Evolutionary conservation across 2,888 invertebrate species (phyloP).

Genomic region (Geophilus truncorum): DNA sequence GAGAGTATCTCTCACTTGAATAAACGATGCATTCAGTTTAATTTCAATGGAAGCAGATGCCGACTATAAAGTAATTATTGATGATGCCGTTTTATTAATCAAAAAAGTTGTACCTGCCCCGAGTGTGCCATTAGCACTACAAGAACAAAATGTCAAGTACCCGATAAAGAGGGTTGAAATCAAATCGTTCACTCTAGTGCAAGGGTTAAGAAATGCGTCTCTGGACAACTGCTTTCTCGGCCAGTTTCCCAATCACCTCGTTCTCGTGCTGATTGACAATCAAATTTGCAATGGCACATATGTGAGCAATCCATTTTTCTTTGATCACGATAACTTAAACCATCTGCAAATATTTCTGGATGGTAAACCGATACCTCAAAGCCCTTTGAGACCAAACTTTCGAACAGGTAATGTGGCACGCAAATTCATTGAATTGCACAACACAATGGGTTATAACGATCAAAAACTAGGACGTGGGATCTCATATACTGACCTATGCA

Average conservation of each 20-base stretch:
- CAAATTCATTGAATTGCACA: background rate
- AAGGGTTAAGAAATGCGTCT: background rate
- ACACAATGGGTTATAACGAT: background rate
- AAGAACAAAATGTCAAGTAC: background rate
- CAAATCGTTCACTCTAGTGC: background rate
- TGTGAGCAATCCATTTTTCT: background rate
- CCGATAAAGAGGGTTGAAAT: background rate
- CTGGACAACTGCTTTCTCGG: background rate
- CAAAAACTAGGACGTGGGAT: background rate
- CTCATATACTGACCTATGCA: background rate
- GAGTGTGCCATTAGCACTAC: background rate
- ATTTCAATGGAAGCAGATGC: background rate
- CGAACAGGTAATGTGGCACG: background rate
- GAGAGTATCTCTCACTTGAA: background rate
- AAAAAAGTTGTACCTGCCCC: background rate
- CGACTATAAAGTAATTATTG: background rate
- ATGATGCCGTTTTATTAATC: background rate
- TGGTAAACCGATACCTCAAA: background rate
- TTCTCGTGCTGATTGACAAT: background rate
- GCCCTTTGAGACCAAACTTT: background rate
- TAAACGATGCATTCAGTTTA: background rate
- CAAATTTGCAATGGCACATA: background rate
- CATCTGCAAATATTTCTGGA: background rate
- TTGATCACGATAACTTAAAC: background rate
- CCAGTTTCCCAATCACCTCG: background rate